phyloP scores from a whole-genome alignment of 2,797 vertebrate species.

The Notamacropus eugenii region DNA sequence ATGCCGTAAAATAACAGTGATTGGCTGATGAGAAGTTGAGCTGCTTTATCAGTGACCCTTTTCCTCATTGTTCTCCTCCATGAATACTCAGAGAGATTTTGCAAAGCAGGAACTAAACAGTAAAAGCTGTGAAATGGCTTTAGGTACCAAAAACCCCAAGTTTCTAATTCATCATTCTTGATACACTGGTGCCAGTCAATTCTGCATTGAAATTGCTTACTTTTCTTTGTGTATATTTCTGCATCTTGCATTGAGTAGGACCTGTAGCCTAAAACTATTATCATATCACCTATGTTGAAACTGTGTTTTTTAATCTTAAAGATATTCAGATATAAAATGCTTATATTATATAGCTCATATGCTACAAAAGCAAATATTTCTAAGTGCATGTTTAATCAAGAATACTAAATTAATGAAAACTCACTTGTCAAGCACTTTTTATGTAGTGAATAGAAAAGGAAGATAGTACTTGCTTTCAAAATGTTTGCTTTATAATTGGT shows the following conservation, averaged over 20 bases:
- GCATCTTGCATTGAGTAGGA: neutral
- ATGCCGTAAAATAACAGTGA: neutral
- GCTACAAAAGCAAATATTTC: neutral
- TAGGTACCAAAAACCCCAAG: neutral
- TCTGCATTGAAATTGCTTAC: neutral
- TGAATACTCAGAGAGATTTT: too few species aligned
- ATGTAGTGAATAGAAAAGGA: neutral
- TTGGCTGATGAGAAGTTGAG: neutral
- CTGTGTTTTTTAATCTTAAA: neutral
- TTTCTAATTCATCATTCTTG: neutral
- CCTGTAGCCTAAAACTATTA: neutral
- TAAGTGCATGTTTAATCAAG: neutral
- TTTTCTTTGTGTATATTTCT: neutral
- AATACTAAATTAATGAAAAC: neutral
- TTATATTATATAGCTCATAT: neutral
- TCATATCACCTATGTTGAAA: neutral
- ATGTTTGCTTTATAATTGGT: neutral
- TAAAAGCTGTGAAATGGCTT: neutral
- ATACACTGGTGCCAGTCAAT: neutral
- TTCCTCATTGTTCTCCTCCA: neutral
- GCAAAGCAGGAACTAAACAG: too few species aligned
- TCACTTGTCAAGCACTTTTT: neutral
- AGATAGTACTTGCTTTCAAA: neutral
- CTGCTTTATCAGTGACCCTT: neutral
- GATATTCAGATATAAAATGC: neutral